Evolutionary conservation across 1,140 invertebrate genomes (phyloP).

Genomic region (Drosophila bipectinata): DNA sequence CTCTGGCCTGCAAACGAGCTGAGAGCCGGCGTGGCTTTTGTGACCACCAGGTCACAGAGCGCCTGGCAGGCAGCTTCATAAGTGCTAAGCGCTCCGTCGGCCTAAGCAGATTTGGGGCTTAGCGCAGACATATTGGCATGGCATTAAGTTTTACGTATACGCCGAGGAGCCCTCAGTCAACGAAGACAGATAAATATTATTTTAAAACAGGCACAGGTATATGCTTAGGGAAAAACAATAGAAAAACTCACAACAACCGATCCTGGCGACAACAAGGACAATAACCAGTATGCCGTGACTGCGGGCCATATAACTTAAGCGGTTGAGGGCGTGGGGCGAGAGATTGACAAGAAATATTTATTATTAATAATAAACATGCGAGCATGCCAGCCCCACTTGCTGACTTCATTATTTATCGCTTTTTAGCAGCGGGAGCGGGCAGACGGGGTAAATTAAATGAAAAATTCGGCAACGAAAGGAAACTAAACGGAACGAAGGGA

Average conservation of each 20-base stretch:
- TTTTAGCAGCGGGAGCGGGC: constrained; percentile 41
- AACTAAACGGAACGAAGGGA: constrained; percentile 31
- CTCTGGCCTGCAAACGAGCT: constrained; percentile 28
- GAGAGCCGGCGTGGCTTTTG: constrained; percentile 15
- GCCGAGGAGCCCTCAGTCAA: neutral
- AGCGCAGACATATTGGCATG: constrained; percentile 56
- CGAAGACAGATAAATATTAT: constrained; percentile 69
- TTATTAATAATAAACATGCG: constrained; percentile 82
- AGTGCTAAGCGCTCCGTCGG: constrained; percentile 68
- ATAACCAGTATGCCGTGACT: constrained; percentile 56
- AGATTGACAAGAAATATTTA: constrained; percentile 81
- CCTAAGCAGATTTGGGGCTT: constrained; percentile 74
- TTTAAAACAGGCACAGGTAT: constrained; percentile 62
- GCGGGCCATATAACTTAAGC: constrained; percentile 66
- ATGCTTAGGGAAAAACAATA: constrained; percentile 1
- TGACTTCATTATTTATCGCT: constrained; percentile 81
- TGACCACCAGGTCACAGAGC: constrained; percentile 14
- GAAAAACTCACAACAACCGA: constrained; percentile 5
- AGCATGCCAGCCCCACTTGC: constrained; percentile 74
- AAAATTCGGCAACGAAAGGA: constrained; percentile 48
- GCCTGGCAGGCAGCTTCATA: constrained; percentile 56
- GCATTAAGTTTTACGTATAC: neutral
- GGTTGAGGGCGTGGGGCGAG: constrained; percentile 33
- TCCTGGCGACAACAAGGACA: constrained; percentile 21
- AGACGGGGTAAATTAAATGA: constrained; percentile 17